Evolutionary conservation across 2,113 vertebrate species (phyloP).

Genomic region (Geococcyx californianus): DNA sequence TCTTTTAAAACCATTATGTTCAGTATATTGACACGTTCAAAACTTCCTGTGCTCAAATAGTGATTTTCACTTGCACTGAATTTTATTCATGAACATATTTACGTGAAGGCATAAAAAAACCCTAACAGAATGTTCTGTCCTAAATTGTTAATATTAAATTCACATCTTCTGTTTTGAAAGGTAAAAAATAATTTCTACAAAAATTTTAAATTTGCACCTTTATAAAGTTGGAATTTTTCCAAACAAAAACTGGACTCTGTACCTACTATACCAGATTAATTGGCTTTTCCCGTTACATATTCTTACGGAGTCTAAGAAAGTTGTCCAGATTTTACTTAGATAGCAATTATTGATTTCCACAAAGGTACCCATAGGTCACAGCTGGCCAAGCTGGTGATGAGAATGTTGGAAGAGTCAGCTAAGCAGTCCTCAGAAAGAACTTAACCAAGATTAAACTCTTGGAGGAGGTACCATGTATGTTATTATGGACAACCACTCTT

Average conservation of each 20-base stretch:
- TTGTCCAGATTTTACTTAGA: not conserved
- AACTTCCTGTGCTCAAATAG: not conserved
- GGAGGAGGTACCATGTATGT: fast-evolving
- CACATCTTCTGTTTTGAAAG: not conserved
- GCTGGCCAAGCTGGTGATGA: not conserved
- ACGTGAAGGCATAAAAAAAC: not conserved
- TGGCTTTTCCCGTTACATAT: not conserved
- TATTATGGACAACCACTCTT: not conserved
- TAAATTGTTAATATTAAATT: not conserved
- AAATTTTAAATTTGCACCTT: not conserved
- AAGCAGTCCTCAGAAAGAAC: not conserved
- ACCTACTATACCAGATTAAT: fast-evolving
- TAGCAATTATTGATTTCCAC: not conserved
- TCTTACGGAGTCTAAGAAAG: not conserved
- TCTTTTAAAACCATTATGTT: not conserved
- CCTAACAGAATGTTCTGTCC: not conserved
- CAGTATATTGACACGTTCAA: not conserved
- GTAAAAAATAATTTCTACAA: not conserved
- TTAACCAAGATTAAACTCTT: not conserved
- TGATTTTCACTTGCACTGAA: not conserved
- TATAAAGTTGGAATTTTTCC: not conserved
- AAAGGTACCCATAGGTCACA: not conserved
- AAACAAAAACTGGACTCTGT: not conserved
- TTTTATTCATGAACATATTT: not conserved
- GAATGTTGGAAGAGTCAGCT: not conserved